Percentiles rank a stretch among this genome's conserved stretches.
Conservation (phyloP, 2,797 vertebrate genomes). For the Amniataba percoides region DNA sequence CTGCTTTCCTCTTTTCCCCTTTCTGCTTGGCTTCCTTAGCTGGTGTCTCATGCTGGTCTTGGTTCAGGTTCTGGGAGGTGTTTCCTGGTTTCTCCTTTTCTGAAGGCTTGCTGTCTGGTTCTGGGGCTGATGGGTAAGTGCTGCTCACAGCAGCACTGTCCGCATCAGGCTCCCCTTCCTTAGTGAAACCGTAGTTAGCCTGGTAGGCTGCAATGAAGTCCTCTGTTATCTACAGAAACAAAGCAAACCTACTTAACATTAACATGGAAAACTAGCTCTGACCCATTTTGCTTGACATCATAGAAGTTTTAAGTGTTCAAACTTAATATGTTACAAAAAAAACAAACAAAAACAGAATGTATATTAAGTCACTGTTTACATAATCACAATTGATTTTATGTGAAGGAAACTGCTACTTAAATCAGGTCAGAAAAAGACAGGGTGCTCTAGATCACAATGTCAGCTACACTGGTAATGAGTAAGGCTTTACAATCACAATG, state of each 20-base stretch:
- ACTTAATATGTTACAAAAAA: not conserved
- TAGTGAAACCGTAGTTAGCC: slow-evolving; percentile 93
- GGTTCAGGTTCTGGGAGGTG: not conserved
- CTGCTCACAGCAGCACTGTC: slow-evolving; percentile 61
- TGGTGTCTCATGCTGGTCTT: slow-evolving; percentile 41
- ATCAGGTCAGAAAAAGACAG: too few relatives aligned
- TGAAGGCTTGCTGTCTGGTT: slow-evolving; percentile 40
- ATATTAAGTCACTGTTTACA: too few relatives aligned
- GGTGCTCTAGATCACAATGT: not conserved
- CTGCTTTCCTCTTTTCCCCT: slow-evolving; percentile 93
- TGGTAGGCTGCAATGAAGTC: slow-evolving; percentile 96
- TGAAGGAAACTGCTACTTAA: too few relatives aligned
- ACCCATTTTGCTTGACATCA: not conserved
- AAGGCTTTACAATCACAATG: not conserved
- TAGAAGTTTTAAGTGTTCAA: not conserved
- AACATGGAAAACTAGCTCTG: slow-evolving; percentile 23
- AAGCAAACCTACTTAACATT: slow-evolving; percentile 46
- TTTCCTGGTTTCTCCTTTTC: slow-evolving; percentile 51
- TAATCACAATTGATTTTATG: too few relatives aligned
- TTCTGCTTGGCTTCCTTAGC: slow-evolving; percentile 82
- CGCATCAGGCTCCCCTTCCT: slow-evolving; percentile 81
- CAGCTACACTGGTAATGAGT: not conserved
- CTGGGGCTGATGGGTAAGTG: slow-evolving; percentile 34
- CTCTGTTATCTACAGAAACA: slow-evolving; percentile 89
- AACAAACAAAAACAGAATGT: too few relatives aligned